Percentiles rank a stretch among this genome's conserved stretches.
Evolutionary conservation across 1,140 invertebrate species (phyloP).

Genomic region (Heliconius hewitsoni): DNA sequence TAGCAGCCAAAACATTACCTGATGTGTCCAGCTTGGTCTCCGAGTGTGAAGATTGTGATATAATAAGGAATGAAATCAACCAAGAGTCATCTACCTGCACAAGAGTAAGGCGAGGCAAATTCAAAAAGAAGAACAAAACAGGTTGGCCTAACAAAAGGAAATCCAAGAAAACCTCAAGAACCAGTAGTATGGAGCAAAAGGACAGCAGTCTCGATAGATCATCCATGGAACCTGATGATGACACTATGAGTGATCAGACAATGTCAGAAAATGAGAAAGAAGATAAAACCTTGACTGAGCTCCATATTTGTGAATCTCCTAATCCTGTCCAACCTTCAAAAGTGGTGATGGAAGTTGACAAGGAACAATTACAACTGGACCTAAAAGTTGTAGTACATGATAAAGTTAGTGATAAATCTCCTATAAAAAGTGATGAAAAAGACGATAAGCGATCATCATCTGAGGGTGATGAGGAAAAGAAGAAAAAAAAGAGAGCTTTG

Average conservation of each 20-base stretch:
- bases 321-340: conserved; percentile 22
- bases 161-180: conserved; percentile 55
- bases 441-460: conserved; percentile 47
- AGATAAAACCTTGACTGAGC: conserved; percentile 46
- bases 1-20: conserved; percentile 56
- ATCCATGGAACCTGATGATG: conserved; percentile 61
- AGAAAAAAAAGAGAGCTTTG: conserved; percentile 52
- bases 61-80: conserved; percentile 71
- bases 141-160: conserved; percentile 77
- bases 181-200: conserved; percentile 57
- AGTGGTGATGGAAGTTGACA: conserved; percentile 32
- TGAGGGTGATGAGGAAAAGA: conserved; percentile 55
- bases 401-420: conserved; percentile 33
- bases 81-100: conserved; percentile 43
- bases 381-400: conserved; percentile 40
- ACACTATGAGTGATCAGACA: conserved; percentile 56
- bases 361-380: conserved; percentile 41
- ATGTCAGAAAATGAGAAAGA: conserved; percentile 59
- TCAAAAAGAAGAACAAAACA: conserved; percentile 80
- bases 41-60: conserved; percentile 70
- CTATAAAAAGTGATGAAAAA: conserved; percentile 38
- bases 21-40: conserved; percentile 71
- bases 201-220: conserved; percentile 61
- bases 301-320: conserved; percentile 30
- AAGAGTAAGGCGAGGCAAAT: conserved; percentile 59